Base-by-base conservation (phyloP, 2,888 invertebrate genomes). In the Yponomeuta malinellus region DNA sequence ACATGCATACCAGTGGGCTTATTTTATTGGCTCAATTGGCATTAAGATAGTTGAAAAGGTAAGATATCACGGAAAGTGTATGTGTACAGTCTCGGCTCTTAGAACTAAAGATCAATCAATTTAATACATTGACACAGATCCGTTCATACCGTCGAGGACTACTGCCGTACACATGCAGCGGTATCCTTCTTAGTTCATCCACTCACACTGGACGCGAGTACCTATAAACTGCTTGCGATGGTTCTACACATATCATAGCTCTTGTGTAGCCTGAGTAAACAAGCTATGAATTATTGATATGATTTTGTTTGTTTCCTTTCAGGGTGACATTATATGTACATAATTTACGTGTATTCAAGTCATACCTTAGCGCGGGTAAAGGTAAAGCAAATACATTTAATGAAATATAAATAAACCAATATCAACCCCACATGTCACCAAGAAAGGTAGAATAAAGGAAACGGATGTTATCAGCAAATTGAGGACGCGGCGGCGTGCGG, bases 401-500 rank as follows among this genome's bases (percentile, higher is more conserved):
- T 43, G 43, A 43, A 43, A 43, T 43, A 43, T 43, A 43, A 43
- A 43, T 43, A 43, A 43, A 43, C 43, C 37, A 37, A 37, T 37
- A 43, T 43, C 43, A 43, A 43, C 43, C 9, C 43, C 43, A 43
- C 43, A 43, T 8, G 8, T 43, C 43, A 43, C 43, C 5, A 43
- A 43, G 15, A 59, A 59, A 59, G 52, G 52, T 59, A 59, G 15
- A 15, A 15, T 59, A 15, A 59, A 59, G 15, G 15, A 15, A 15
- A 59, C 52, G 52, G 52, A 59, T 59, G 52, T 59, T 59, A 59
- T 59, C 52, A 59, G 52, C 15, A 59, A 59, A 59, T 59, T 59
- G 52, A 59, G 52, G 52, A 59, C 15, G 15, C 52, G 52, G 52
- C 52, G 15, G 15, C 15, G 52, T 1, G 52, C 52, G 52, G 52